These are phyloP conservation scores for Eriocheir sinensis DNA, from an alignment of 1,140 invertebrate genomes.

Conservation along the genomic window DNA sequence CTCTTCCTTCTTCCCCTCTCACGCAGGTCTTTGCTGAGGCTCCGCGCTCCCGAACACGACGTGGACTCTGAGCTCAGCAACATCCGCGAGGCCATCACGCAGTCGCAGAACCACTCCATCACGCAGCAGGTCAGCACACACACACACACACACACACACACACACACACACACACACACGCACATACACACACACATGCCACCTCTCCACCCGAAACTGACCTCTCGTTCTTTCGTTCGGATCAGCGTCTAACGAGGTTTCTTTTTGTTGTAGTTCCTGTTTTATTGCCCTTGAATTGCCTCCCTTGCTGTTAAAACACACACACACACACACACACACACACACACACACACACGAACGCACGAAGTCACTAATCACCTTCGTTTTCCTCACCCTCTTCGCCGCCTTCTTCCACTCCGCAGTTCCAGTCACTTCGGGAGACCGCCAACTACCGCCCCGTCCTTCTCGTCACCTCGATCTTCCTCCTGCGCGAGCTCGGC, in stretches of 20 bases:
- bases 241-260: no score
- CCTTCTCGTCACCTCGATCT: constrained; percentile 61
- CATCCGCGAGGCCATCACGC: constrained; percentile 66
- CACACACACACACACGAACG: neutral
- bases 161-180: neutral
- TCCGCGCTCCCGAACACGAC: constrained; percentile 75
- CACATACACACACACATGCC: neutral
- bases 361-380: neutral
- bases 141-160: constrained; percentile 18
- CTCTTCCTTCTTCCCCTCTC: neutral
- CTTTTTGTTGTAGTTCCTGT: no score
- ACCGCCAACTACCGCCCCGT: constrained; percentile 69
- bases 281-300: no score
- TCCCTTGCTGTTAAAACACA: no score
- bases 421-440: constrained; percentile 55
- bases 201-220: no score
- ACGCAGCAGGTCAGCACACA: constrained; percentile 33
- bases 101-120: constrained; percentile 24
- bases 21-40: constrained; percentile 69
- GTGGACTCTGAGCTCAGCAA: constrained; percentile 64
- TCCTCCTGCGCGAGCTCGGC: constrained; percentile 66
- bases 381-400: no score
- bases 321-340: no score
- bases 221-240: no score
- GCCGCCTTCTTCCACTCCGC: neutral